A percentile compares a stretch with the other conserved stretches of the same genome.
phyloP scores from a whole-genome alignment of 1,140 invertebrate genomes.

The Telenomus remus region DNA sequence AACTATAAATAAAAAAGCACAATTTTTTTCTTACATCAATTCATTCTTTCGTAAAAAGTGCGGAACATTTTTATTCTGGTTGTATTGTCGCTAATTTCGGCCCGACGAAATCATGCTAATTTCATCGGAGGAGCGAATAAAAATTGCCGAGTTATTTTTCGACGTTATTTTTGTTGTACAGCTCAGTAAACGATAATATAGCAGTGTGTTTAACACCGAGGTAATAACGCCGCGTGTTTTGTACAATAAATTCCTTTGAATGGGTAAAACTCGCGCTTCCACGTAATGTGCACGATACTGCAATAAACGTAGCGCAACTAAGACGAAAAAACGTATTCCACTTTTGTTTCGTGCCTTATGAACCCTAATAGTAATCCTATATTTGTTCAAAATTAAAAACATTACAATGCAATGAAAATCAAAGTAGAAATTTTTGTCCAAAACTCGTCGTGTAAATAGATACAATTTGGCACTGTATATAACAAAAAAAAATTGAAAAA shows the following conservation, averaged over 20 bases:
- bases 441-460: no score
- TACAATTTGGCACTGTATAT: no score
- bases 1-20: no score
- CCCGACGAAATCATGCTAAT: slow-evolving; percentile 48
- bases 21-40: no score
- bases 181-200: slow-evolving; percentile 47
- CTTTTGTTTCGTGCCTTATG: slow-evolving; percentile 46
- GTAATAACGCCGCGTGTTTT: slow-evolving; percentile 56
- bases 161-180: slow-evolving; percentile 50
- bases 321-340: slow-evolving; percentile 60
- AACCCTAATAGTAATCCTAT: slow-evolving; percentile 57
- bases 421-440: slow-evolving; percentile 37
- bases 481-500: no score
- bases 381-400: slow-evolving; percentile 38
- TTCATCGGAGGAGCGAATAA: slow-evolving; percentile 30
- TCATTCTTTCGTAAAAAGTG: slow-evolving; percentile 5
- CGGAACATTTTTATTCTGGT: slow-evolving; percentile 46
- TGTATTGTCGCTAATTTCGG: slow-evolving; percentile 36
- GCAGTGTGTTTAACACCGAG: slow-evolving; percentile 57
- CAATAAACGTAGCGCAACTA: slow-evolving; percentile 62
- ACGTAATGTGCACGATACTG: slow-evolving; percentile 54
- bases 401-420: slow-evolving; percentile 29
- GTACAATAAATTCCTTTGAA: slow-evolving; percentile 57
- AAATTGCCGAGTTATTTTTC: slow-evolving; percentile 45
- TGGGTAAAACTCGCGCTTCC: slow-evolving; percentile 58